phyloP scores from a whole-genome alignment of 2,888 invertebrate species.

The Macrophya alboannulata region DNA sequence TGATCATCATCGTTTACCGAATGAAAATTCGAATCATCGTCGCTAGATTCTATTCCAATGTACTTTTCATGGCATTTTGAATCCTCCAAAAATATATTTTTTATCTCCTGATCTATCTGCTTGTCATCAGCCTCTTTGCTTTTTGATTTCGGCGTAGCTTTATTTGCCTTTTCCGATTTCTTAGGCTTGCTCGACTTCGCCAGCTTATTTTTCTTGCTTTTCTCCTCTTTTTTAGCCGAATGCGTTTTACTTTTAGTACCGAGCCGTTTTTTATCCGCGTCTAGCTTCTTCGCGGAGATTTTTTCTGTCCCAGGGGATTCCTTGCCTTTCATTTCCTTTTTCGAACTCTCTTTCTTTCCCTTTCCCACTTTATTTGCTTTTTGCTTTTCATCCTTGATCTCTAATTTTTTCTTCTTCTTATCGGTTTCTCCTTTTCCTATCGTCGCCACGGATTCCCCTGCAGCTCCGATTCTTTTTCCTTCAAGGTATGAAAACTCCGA shows the following conservation, averaged over 20 bases:
- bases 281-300: conserved; percentile 40
- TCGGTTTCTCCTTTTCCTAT: not conserved
- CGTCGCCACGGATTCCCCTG: not conserved
- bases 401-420: not conserved
- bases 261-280: conserved; percentile 26
- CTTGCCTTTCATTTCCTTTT: conserved; percentile 49
- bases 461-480: not conserved
- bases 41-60: not conserved
- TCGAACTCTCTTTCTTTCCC: not conserved
- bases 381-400: conserved; percentile 39
- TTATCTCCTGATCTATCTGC: conserved; percentile 39
- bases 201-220: not conserved
- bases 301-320: not conserved
- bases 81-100: conserved; percentile 41
- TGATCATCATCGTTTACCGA: conserved; percentile 47
- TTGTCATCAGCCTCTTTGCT: conserved; percentile 24
- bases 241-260: conserved; percentile 30
- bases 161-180: conserved; percentile 44
- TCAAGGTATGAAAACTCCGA: not conserved
- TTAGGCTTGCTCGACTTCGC: not conserved
- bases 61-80: conserved; percentile 35
- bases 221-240: conserved; percentile 44
- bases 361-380: conserved; percentile 43
- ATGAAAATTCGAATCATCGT: not conserved
- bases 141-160: not conserved